These are phyloP conservation scores for Camarhynchus parvulus DNA, from an alignment of 2,113 vertebrate species.

Conservation along the genomic window DNA sequence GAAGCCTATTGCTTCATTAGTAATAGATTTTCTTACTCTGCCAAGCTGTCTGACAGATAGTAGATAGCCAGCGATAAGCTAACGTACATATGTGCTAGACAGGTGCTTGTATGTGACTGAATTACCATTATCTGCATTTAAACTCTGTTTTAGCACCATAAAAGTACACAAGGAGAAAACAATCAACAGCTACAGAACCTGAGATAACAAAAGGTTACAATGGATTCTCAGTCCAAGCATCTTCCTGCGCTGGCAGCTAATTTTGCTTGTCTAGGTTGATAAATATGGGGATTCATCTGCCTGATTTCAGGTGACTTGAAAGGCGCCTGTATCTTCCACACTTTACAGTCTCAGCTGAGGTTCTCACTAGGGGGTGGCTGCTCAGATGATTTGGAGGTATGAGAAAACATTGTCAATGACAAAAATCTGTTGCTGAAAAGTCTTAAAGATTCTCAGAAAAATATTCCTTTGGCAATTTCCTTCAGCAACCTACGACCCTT, in stretches of 20 bases:
- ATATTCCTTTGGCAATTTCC: not conserved
- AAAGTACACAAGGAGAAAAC: not conserved
- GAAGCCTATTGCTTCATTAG: not conserved
- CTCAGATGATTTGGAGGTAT: not conserved
- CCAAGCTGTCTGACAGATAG: not conserved
- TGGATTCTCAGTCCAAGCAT: not conserved
- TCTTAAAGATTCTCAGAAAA: not conserved
- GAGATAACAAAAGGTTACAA: not conserved
- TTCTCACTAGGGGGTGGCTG: not conserved
- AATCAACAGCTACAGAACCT: not conserved
- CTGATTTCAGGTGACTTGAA: not conserved
- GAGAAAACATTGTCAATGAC: not conserved
- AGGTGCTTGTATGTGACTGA: not conserved
- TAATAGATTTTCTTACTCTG: conserved; percentile 46
- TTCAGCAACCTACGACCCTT: not conserved
- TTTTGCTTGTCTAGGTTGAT: not conserved
- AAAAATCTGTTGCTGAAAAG: not conserved
- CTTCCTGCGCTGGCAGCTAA: not conserved
- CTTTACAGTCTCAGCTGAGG: not conserved
- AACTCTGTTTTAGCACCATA: not conserved
- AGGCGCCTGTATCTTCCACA: not conserved
- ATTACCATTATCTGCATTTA: not conserved
- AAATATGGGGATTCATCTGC: not conserved
- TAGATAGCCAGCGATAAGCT: conserved; percentile 6
- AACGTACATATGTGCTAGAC: not conserved